Evolutionary conservation across 1,140 invertebrate species (phyloP), one percentile per base, ranked within the genome.

Genomic region (Pseudomyrmex sp.): DNA sequence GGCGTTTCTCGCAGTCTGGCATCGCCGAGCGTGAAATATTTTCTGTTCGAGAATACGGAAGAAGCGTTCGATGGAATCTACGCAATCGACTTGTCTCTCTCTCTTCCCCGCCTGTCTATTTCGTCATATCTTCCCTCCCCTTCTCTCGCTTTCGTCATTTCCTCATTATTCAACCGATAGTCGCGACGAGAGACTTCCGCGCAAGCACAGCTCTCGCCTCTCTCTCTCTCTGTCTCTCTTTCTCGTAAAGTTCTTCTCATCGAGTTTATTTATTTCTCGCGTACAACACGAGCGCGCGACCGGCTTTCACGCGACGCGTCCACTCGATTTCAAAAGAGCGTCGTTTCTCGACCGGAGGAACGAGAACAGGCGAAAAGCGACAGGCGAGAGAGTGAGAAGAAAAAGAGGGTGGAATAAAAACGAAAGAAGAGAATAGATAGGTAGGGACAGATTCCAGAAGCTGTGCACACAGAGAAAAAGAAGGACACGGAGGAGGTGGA

Each of bases 11-110:
- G 9, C 56, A 63, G 79, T 72, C 69, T 82, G 70, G 69, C 79
- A 74, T 48, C 58, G 58, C 56, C 80, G 80, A 65, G 72, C 70
- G 61, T 58, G 72, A 83, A 65, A 76, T 75, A 46, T 48, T 83
- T 56, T 66, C 62, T 44, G 48, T 62, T 56, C 62, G 48, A 56
- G 62, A 66, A 77, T 23, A 83, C 72, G 52, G 52, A 48, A 63
- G 50, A 56, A 23, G 59, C 76, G 52, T 79, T 79, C 66, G 66
- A 61, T 66, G 65, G 44, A 56, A n/a, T 56, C 75, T 68, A 77
- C 63, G 62, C 66, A 72, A 58, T 70, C 76, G 76, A 59, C 52
- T 75, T 56, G 35, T 46, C 61, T 54, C 72, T 35, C 20, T 4
- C 26, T 26, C 26, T 26, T 54, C 4, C 26, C 54, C 20, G 9